phyloP scores from a whole-genome alignment of 2,797 vertebrate genomes.

The Peromyscus eremicus region DNA sequence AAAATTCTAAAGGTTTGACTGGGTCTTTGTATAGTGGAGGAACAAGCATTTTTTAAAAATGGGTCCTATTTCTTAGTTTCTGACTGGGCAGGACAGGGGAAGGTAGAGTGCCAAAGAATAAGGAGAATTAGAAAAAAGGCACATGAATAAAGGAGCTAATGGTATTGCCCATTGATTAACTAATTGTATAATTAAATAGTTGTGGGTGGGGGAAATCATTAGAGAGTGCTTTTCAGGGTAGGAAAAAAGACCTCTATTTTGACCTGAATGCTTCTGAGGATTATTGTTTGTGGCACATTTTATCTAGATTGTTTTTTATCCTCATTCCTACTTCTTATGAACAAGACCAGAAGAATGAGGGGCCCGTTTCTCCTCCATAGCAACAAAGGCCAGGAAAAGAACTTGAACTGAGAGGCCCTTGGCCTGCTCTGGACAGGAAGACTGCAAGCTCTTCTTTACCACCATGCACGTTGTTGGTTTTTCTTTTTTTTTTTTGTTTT shows the following conservation, averaged over 20 bases:
- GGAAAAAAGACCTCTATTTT: neutral
- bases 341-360: neutral
- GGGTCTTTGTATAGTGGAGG: neutral
- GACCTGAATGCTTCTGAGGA: neutral
- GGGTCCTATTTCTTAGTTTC: neutral
- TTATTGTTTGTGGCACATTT: neutral
- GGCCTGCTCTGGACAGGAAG: neutral
- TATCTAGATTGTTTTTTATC: neutral
- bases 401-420: neutral
- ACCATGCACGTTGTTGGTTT: neutral
- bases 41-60: neutral
- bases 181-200: neutral
- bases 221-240: neutral
- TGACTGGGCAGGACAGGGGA: neutral
- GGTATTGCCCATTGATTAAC: neutral
- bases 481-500: too few relatives aligned
- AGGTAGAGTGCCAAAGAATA: neutral
- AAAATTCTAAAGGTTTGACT: constrained; percentile 15
- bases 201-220: neutral
- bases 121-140: neutral
- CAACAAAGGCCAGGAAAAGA: neutral
- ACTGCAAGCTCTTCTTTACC: neutral
- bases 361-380: neutral
- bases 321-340: neutral
- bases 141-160: neutral